These are phyloP conservation scores for Darevskia mixta DNA, from an alignment of 2,797 vertebrate species.

Conservation along the genomic window DNA sequence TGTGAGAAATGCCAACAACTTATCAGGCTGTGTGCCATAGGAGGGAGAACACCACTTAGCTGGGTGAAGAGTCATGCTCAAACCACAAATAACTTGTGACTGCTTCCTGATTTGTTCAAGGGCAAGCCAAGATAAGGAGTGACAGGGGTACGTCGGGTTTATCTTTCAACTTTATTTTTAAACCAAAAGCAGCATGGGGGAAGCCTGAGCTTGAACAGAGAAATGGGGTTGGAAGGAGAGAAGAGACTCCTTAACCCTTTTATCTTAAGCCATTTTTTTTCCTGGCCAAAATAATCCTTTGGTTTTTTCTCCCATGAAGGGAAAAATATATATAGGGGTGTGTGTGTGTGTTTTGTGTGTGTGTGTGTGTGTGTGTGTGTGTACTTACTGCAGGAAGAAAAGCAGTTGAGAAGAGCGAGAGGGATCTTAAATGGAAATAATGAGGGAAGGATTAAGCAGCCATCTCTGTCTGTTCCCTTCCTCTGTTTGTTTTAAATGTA, in stretches of 20 bases:
- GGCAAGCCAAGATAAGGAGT: neutral
- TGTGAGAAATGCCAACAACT: too few relatives aligned
- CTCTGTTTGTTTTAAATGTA: too few relatives aligned
- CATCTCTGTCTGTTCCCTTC: too few relatives aligned
- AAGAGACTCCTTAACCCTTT: neutral
- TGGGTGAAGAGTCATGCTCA: too few relatives aligned
- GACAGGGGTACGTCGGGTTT: too few relatives aligned
- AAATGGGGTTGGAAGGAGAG: neutral
- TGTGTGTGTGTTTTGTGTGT: neutral
- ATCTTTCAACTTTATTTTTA: neutral
- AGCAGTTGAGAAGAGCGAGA: neutral
- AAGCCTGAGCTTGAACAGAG: neutral
- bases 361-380: neutral
- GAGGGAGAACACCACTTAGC: too few relatives aligned
- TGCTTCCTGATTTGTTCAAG: too few relatives aligned
- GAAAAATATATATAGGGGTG: neutral
- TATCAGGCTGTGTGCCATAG: too few relatives aligned
- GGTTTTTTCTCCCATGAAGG: too few relatives aligned
- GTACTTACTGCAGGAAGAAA: neutral
- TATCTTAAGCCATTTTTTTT: neutral
- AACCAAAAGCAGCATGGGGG: neutral
- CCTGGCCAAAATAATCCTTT: neutral
- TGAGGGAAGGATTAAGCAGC: neutral
- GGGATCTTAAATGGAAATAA: neutral
- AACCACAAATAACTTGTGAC: too few relatives aligned